Conservation (phyloP, 2,113 vertebrate species). For the Hiodon alosoides region DNA sequence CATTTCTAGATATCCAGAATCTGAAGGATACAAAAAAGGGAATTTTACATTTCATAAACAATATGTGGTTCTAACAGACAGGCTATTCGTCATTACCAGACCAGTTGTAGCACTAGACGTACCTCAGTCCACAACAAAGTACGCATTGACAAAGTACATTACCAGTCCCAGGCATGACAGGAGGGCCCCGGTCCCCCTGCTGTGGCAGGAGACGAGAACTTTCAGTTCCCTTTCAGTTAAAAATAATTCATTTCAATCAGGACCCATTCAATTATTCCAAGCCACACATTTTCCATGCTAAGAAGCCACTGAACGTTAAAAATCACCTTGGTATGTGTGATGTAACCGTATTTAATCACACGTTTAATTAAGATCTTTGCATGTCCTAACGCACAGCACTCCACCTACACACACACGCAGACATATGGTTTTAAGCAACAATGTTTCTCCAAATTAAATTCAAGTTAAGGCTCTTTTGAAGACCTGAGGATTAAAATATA, state of each 20-base stretch:
- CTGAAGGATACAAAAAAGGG: conserved; percentile 68
- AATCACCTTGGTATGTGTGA: conserved; percentile 37
- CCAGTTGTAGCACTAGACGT: conserved; percentile 51
- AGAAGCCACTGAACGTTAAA: conserved; percentile 43
- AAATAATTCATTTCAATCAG: conserved; percentile 34
- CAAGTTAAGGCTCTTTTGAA: conserved; percentile 74
- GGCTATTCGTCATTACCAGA: conserved; percentile 39
- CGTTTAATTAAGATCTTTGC: not conserved
- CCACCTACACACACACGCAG: not conserved
- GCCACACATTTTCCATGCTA: conserved; percentile 46
- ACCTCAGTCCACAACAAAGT: conserved; percentile 55
- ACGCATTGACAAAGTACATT: conserved; percentile 45
- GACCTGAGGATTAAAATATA: conserved; percentile 73
- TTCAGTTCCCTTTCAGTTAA: conserved; percentile 42
- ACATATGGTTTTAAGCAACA: not conserved
- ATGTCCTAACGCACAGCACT: not conserved
- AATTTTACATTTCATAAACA: conserved; percentile 60
- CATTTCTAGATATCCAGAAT: conserved; percentile 40
- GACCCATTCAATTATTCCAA: conserved; percentile 52
- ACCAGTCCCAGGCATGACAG: conserved; percentile 50
- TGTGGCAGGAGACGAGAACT: conserved; percentile 62
- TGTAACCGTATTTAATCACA: conserved; percentile 20
- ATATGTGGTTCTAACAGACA: conserved; percentile 15
- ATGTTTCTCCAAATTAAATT: conserved; percentile 18
- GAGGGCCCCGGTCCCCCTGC: conserved; percentile 1